Evolutionary conservation across 2,797 vertebrate species (phyloP), one percentile per base, ranked within the genome.

Genomic region (Sandelia bainsii): DNA sequence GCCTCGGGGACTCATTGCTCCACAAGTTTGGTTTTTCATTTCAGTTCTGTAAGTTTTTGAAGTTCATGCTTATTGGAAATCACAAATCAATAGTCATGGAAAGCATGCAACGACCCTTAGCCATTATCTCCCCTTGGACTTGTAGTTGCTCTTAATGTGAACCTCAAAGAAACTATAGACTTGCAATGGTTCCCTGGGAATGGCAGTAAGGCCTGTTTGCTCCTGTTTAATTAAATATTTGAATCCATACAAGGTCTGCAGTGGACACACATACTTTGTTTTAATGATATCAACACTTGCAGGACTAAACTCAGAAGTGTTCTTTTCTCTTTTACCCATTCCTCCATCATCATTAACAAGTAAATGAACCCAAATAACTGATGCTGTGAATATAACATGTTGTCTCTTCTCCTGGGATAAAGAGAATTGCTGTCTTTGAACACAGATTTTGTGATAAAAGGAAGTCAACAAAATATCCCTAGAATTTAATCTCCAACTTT

Each of bases 1-100:
- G 70, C 76, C 78, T 64, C 10, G 0, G 77, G 75, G 84, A 87
- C 62, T 64, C 64, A 65, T 77, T 82, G 69, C 66, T 54, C 44
- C 29, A 40, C 34, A 72, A 67, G 39, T 88, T 77, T 67, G 37
- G 8, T 62, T 83, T 73, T 45, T 84, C 45, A 66, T 87, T 82
- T 81, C 39, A 69, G 50, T 62, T 82, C 64, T 62, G 27, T 56
- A 56, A 17, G 11, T 80, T 81, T 74, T 72, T 48, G 3, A 74
- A 63, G 42, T 61, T 78, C 1, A 6, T 23, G 57, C 25, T 89
- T 83, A 86, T 87, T 87, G 76, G 75, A 90, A 89, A 90, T 81
- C 53, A 84, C 70, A 87, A 88, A 90, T 88, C 80, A 87, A 74
- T 75, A 76, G 75, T 69, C 32, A 72, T 50, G 65, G 60, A 82